These are phyloP conservation scores for Octopus bimaculoides DNA, from an alignment of 1,140 invertebrate genomes.

Conservation along the genomic window DNA sequence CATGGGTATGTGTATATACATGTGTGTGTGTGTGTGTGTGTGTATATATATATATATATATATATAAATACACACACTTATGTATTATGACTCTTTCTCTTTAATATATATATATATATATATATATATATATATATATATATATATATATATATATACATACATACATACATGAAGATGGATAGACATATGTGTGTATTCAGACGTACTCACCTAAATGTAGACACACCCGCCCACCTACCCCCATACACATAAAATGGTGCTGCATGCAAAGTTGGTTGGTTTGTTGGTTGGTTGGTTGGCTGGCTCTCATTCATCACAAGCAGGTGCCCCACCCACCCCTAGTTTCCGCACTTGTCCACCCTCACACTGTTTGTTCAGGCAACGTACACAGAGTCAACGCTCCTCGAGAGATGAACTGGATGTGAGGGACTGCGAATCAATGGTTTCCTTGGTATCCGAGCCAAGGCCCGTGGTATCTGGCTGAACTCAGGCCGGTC, in stretches of 20 bases:
- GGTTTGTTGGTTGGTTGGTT: not conserved
- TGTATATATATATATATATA: not conserved
- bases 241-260: not conserved
- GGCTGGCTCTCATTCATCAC: not conserved
- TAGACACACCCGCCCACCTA: not conserved
- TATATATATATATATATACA: not conserved
- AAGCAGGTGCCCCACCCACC: not conserved
- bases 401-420: slow-evolving; percentile 51
- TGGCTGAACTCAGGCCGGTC: slow-evolving; percentile 88
- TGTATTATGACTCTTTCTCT: not conserved
- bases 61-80: not conserved
- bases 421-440: slow-evolving; percentile 97
- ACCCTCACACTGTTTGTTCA: not conserved
- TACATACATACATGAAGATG: not conserved
- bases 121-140: not conserved
- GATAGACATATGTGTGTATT: not conserved
- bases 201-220: not conserved
- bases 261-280: not conserved
- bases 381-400: slow-evolving; percentile 40
- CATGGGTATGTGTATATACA: not conserved
- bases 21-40: not conserved
- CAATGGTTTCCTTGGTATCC: slow-evolving; percentile 83
- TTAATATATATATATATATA: not conserved
- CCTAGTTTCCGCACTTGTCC: not conserved
- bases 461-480: slow-evolving; percentile 80